Evolutionary conservation across 2,888 invertebrate genomes (phyloP), one percentile per base, ranked within the genome.

Genomic region (Drosophila anceps): DNA sequence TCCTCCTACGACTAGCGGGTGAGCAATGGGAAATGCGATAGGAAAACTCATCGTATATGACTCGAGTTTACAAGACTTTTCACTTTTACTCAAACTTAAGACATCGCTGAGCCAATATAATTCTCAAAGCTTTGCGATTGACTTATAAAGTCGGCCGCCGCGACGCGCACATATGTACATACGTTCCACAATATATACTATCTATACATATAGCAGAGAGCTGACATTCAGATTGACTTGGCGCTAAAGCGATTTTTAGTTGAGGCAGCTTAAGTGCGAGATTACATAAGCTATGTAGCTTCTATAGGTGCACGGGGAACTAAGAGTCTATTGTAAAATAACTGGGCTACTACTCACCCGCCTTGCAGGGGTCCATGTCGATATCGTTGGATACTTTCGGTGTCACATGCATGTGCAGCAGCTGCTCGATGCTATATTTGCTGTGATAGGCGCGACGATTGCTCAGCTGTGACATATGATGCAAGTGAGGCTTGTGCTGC

Each of bases 311-410:
- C 41, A 20, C 37, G 24, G 66, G 35, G 24, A 31, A 44, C 18
- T 13, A 31, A 53, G 24, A 20, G 39, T 12, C 50, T 39, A 31
- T 12, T 48, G 37, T 43, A 24, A 24, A 2, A 53, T 24, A 35
- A 18, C 12, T 27, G 27, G 27, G 20, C 24, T 27, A 93, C 31
- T 24, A 93, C 95, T 95, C 93, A 97, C 97, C 96, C 92, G 97
- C 96, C 94, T 97, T 97, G 93, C 97, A 97, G 64, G 97, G 96
- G 93, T 97, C 97, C 94, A 96, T 94, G 91, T 97, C 96, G 77
- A 96, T 93, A 92, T 97, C 97, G 75, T 94, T 94, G 50, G 96
- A 96, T 69, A 95, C 94, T 91, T 95, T 95, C 60, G 80, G 78
- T 72, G 94, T 94, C 51, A 96, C 97, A 78, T 94, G 94, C 63